Conservation (phyloP, 2,888 invertebrate species). For the Ariolimax columbianus region DNA sequence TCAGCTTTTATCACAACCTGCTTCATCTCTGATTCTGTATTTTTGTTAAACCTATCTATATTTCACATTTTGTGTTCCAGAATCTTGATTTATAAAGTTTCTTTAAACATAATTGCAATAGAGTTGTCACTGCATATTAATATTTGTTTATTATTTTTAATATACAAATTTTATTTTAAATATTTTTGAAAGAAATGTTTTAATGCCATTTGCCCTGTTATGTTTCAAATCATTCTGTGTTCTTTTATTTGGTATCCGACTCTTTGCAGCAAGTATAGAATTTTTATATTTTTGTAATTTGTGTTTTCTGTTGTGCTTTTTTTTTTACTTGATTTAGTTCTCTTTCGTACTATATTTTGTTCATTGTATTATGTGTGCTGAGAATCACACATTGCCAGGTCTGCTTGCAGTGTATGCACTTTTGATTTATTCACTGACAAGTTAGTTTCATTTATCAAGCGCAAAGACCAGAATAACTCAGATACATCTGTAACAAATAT, state of each 20-base stretch:
- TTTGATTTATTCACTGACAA: background rate
- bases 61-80: background rate
- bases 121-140: background rate
- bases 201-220: background rate
- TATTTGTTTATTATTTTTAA: background rate
- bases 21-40: background rate
- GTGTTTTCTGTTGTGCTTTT: background rate
- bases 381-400: too few species aligned
- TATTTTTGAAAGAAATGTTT: background rate
- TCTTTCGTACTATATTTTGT: background rate
- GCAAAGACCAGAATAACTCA: too few species aligned
- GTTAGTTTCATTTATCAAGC: too few species aligned
- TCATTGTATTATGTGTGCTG: background rate
- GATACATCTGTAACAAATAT: too few species aligned
- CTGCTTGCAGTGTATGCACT: background rate
- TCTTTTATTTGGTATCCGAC: constrained; percentile 4
- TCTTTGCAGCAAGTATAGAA: constrained; percentile 1
- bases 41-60: background rate
- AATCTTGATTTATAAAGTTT: background rate
- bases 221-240: background rate
- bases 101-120: background rate
- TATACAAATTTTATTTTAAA: too few species aligned
- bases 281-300: background rate
- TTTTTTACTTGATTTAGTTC: background rate
- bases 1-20: background rate